Evolutionary conservation across 2,888 invertebrate species (phyloP), one percentile per base, ranked within the genome.

Genomic region (Pristionchus arcanus): DNA sequence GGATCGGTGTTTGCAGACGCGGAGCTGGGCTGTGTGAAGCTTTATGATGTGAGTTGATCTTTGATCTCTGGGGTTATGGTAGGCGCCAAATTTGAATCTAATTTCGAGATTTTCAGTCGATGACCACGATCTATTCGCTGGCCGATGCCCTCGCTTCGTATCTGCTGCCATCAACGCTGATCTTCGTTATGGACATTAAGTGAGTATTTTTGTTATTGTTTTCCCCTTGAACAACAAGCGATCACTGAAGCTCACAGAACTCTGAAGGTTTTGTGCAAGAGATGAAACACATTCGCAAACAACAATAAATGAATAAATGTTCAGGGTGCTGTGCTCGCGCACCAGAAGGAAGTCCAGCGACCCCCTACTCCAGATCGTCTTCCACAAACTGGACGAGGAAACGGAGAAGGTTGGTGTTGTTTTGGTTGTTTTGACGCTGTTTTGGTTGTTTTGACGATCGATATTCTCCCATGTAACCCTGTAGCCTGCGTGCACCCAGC

Each of bases 301-400:
- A 66, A 11, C 3, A 13, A 2, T 66, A 25, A 49, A n/a, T 15
- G 11, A 4, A 83, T 0, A 34, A 19, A 21, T 34, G 15, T 68
- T 68, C 87, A 71, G 91, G 13, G 94, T 94, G 37, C 89, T 94
- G 16, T 94, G 91, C 71, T 92, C 92, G 66, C 92, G 94, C n/a
- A 90, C 91, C 31, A 63, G 74, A 15, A 77, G 93, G 7, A 90
- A 90, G 68, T 86, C 90, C 25, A 91, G 92, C 7, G 94, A 94
- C 86, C 94, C 94, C 1, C 90, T 94, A 77, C 91, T 94, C 53
- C 94, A 94, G 81, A 91, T 94, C 89, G 93, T 94, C 7, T 94
- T 94, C 85, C 93, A 94, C 81, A 92, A 91, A 77, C 91, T 93
- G 4, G 93, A 92, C 83, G 92, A 92, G 66, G 94, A 94, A 49